Percentiles rank a stretch among this genome's conserved stretches.
Conservation (phyloP, 2,888 invertebrate genomes). For the Saturnia japonica region DNA sequence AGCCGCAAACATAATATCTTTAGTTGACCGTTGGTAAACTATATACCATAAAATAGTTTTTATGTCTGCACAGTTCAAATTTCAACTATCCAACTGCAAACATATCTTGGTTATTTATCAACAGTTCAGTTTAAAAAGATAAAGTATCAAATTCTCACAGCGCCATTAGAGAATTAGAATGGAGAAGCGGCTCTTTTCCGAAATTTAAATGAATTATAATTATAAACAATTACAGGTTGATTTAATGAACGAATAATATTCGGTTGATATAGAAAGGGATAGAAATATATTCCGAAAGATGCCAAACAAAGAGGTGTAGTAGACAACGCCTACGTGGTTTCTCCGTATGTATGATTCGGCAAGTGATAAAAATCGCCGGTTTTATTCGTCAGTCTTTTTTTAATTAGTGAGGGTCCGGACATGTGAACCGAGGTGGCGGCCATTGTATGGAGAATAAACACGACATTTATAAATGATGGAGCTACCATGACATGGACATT, state of each 20-base stretch:
- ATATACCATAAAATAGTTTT: constrained; percentile 16
- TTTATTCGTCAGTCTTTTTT: constrained; percentile 80
- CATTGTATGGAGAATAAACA: constrained; percentile 75
- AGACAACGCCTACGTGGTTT: constrained; percentile 74
- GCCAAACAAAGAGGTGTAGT: constrained; percentile 61
- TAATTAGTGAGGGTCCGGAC: constrained; percentile 77
- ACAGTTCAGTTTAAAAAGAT: constrained; percentile 42
- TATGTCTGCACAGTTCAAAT: constrained; percentile 26
- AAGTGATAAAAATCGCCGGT: constrained; percentile 79
- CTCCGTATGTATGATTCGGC: constrained; percentile 76
- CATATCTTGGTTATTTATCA: constrained; percentile 22
- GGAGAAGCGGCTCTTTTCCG: constrained; percentile 57
- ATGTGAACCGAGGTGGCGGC: constrained; percentile 75
- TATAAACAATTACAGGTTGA: constrained; percentile 75
- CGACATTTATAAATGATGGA: constrained; percentile 67
- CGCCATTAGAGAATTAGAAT: constrained; percentile 60
- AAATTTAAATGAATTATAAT: constrained; percentile 77
- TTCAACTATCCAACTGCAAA: constrained; percentile 7
- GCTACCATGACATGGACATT: constrained; percentile 58
- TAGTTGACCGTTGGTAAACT: constrained; percentile 23
- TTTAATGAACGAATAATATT: constrained; percentile 70
- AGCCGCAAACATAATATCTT: constrained; percentile 38
- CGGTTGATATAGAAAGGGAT: constrained; percentile 58
- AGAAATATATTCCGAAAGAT: constrained; percentile 34
- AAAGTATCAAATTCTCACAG: constrained; percentile 72